Evolutionary conservation across 2,113 vertebrate species (phyloP), one percentile per base, ranked within the genome.

Genomic region (Centrocercus urophasianus): DNA sequence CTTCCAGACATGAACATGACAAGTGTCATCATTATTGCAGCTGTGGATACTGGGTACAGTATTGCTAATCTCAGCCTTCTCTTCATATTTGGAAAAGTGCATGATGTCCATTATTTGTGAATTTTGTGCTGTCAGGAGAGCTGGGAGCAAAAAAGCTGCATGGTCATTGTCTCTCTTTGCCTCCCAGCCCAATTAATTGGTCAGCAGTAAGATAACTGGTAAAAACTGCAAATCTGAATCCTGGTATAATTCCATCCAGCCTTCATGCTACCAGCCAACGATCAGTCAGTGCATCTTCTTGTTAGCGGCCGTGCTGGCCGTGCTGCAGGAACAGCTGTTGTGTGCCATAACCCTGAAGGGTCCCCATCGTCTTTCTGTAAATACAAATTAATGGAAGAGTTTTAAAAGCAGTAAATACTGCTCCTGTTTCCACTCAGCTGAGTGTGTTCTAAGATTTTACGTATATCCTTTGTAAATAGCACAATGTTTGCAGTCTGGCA

Each of bases 331-430:
- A 28, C 82, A 92, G 72, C 88, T 90, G 71, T 61, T 91, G 63
- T 38, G 48, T 84, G 65, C 30, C 90, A 56, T 89, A 94, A 87
- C 95, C 92, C 89, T 92, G 74, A 86, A 79, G 82, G 69, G 67
- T 86, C 50, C 42, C 71, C 64, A 20, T 65, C 59, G 6, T 86
- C 56, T 83, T 60, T 78, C 75, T 71, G 83, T 88, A 92, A 93
- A 86, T 72, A 86, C 85, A 27, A 95, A 73, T 74, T 85, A 50
- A 61, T 13, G 4, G 34, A 89, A 42, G 60, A 64, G 36, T 84
- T 75, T 69, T 30, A 34, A 59, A 79, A 83, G 24, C 63, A 48
- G 48, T 36, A n/a, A 92, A 91, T 70, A 79, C 10, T 61, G n/a
- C 36, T 82, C 4, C 3, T 83, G 36, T 82, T 95, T 84, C 86